Evolutionary conservation across 2,113 vertebrate species (phyloP).

Genomic region (Sterrhoptilus dennistouni): DNA sequence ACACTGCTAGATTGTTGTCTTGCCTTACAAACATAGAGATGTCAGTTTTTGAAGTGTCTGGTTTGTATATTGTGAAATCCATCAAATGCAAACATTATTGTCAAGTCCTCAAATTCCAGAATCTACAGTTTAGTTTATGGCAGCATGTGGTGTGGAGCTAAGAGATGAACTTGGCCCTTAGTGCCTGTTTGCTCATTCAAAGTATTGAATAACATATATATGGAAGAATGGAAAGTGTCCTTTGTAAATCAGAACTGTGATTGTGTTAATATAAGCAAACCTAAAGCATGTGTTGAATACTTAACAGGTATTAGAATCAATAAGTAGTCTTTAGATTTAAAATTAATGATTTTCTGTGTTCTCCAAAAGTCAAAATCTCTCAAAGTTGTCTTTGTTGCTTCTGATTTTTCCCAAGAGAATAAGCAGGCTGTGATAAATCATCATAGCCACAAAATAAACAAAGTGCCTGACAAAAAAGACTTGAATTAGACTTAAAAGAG

Average conservation of each 20-base stretch:
- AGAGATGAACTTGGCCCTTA: not conserved
- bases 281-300: conserved; percentile 12
- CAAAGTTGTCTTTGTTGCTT: conserved; percentile 71
- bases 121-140: not conserved
- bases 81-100: not conserved
- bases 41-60: not conserved
- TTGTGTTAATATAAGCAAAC: conserved; percentile 54
- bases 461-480: conserved; percentile 48
- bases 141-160: not conserved
- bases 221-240: not conserved
- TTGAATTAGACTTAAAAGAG: conserved; percentile 55
- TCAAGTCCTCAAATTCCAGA: not conserved
- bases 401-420: conserved; percentile 70
- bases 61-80: not conserved
- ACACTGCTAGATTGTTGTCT: not conserved
- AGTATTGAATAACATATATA: not conserved
- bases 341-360: conserved; percentile 80
- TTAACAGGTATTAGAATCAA: conserved; percentile 70
- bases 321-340: conserved; percentile 75
- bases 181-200: not conserved
- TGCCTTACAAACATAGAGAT: not conserved
- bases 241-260: conserved; percentile 22
- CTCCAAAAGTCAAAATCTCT: conserved; percentile 77
- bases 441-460: conserved; percentile 61
- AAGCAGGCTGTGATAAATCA: conserved; percentile 72